Percentiles rank a stretch among this genome's conserved stretches.
These are phyloP conservation scores for Drosophila albomicans DNA, from an alignment of 1,140 invertebrate species.

Conservation along the genomic window DNA sequence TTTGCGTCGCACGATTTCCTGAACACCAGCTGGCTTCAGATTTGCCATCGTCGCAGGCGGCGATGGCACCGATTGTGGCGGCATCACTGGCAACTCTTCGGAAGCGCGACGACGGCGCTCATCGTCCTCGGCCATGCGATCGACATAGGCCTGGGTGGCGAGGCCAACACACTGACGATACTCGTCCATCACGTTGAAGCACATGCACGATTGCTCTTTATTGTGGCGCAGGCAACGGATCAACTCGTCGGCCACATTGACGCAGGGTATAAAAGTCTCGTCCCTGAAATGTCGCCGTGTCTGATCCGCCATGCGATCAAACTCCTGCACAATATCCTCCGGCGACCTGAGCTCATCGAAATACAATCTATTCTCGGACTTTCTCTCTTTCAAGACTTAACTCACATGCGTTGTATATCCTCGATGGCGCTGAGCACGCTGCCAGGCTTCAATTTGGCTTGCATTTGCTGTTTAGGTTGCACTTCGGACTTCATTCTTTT, in stretches of 20 bases:
- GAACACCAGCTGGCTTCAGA: too few relatives aligned
- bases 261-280: constrained; percentile 36
- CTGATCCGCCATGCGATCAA: constrained; percentile 49
- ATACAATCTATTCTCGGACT: background rate
- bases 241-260: constrained; percentile 34
- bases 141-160: constrained; percentile 54
- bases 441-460: constrained; percentile 17
- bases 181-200: constrained; percentile 59
- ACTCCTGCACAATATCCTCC: constrained; percentile 54
- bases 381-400: background rate
- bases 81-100: constrained; percentile 6
- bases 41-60: background rate
- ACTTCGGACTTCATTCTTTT: background rate
- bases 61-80: constrained; percentile 10
- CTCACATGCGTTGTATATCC: constrained; percentile 66
- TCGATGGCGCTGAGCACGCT: constrained; percentile 43
- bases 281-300: constrained; percentile 30
- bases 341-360: constrained; percentile 25
- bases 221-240: constrained; percentile 46
- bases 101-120: background rate
- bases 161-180: constrained; percentile 47
- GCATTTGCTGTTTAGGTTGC: constrained; percentile 1
- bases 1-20: background rate
- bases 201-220: constrained; percentile 36
- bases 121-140: constrained; percentile 21